Evolutionary conservation across 2,888 invertebrate species (phyloP).

Genomic region (Lasioglossum vierecki): DNA sequence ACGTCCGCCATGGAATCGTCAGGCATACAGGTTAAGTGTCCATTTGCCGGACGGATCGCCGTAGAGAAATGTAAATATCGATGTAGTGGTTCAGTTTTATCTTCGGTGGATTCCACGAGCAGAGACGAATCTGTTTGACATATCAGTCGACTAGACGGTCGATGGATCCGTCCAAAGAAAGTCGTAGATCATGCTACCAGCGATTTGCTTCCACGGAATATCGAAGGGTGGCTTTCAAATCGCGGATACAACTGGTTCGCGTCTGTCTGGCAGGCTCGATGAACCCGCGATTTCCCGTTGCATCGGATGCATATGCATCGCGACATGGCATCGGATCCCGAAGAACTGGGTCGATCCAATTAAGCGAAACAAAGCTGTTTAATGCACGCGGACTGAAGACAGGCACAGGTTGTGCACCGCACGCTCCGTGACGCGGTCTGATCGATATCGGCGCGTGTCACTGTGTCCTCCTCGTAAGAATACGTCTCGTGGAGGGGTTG

Average conservation of each 20-base stretch:
- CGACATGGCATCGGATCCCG: constrained; percentile 46
- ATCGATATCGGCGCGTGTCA: constrained; percentile 64
- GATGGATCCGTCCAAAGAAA: neutral
- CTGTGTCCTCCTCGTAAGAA: constrained; percentile 52
- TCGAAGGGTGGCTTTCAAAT: neutral
- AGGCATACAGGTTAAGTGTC: no score
- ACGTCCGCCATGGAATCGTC: no score
- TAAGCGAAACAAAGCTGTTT: constrained; percentile 73
- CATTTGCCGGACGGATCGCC: no score
- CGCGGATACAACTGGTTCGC: constrained; percentile 12
- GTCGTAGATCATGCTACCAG: neutral
- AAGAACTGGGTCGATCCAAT: constrained; percentile 70
- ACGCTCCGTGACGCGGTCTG: constrained; percentile 40
- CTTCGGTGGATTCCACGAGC: neutral
- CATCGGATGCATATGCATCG: constrained; percentile 62
- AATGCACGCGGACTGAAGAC: constrained; percentile 52
- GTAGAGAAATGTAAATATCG: neutral
- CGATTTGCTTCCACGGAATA: neutral
- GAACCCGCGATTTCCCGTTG: constrained; percentile 18
- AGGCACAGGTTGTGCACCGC: constrained; percentile 40
- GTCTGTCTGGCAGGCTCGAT: neutral
- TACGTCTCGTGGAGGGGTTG: constrained; percentile 25
- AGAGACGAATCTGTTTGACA: neutral
- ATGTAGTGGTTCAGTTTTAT: neutral
- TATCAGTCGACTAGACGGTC: neutral